Conservation (phyloP, 2,113 vertebrate genomes). For the Sitta europaea region DNA sequence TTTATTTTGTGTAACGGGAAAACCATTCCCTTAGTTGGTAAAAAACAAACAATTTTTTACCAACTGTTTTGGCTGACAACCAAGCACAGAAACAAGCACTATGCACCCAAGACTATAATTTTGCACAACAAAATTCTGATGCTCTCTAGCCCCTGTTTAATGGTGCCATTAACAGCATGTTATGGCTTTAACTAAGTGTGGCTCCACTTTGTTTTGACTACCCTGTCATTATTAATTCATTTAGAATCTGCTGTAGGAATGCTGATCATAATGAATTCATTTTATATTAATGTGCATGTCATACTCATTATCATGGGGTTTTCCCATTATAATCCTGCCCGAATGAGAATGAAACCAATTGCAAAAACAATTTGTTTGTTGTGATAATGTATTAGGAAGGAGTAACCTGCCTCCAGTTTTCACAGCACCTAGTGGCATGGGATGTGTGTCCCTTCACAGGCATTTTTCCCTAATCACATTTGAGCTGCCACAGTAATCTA, state of each 20-base stretch:
- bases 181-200: background rate
- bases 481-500: background rate
- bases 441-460: background rate
- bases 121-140: background rate
- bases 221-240: slow-evolving; percentile 59
- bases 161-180: background rate
- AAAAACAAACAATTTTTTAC: background rate
- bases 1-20: background rate
- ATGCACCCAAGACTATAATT: background rate
- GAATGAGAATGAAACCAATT: background rate
- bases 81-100: background rate
- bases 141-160: background rate
- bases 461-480: background rate
- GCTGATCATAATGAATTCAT: slow-evolving; percentile 17
- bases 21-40: background rate
- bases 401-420: background rate
- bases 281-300: slow-evolving; percentile 40
- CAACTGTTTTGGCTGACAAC: background rate
- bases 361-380: slow-evolving; percentile 19
- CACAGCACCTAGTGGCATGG: background rate
- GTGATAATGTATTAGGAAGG: background rate
- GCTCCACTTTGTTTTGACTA: slow-evolving; percentile 25
- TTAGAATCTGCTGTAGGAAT: background rate
- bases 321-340: background rate
- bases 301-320: background rate